A percentile compares a stretch with the other conserved stretches of the same genome.
These are phyloP conservation scores for Pelmatolapia mariae DNA, from an alignment of 2,113 vertebrate species.

Conservation along the genomic window DNA sequence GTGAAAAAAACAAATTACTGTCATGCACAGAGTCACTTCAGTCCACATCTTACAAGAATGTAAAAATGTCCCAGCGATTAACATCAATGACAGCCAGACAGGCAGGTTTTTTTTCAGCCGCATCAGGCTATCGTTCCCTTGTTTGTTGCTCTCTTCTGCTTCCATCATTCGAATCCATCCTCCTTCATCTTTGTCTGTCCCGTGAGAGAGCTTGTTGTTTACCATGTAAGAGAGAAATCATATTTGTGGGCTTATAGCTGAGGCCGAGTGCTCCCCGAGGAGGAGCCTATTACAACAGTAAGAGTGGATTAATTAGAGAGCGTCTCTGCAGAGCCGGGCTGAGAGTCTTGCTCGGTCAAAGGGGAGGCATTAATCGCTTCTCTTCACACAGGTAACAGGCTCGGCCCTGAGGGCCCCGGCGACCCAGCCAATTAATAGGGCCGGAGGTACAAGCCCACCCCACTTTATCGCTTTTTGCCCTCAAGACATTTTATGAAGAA, in stretches of 20 bases:
- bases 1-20: neutral
- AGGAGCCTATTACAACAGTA: conserved; percentile 89
- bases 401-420: conserved; percentile 41
- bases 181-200: conserved; percentile 46
- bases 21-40: neutral
- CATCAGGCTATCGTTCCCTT: neutral
- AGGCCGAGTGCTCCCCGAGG: conserved; percentile 75
- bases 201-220: conserved; percentile 84
- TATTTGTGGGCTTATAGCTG: conserved; percentile 71
- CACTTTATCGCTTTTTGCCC: conserved; percentile 60
- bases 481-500: conserved; percentile 59
- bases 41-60: neutral
- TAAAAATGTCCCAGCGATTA: conserved; percentile 3
- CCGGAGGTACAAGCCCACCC: conserved; percentile 57
- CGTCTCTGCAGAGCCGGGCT: conserved; percentile 76
- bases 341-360: conserved; percentile 74
- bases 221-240: conserved; percentile 89
- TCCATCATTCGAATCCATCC: conserved; percentile 29
- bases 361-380: conserved; percentile 74
- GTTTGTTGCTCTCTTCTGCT: neutral
- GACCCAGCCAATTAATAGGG: conserved; percentile 70
- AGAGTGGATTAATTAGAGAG: conserved; percentile 95
- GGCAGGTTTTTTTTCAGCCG: neutral
- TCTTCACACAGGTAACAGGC: conserved; percentile 69
- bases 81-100: neutral